A percentile compares a stretch with the other conserved stretches of the same genome.
phyloP scores from a whole-genome alignment of 1,140 invertebrate species.

The Popillia japonica region DNA sequence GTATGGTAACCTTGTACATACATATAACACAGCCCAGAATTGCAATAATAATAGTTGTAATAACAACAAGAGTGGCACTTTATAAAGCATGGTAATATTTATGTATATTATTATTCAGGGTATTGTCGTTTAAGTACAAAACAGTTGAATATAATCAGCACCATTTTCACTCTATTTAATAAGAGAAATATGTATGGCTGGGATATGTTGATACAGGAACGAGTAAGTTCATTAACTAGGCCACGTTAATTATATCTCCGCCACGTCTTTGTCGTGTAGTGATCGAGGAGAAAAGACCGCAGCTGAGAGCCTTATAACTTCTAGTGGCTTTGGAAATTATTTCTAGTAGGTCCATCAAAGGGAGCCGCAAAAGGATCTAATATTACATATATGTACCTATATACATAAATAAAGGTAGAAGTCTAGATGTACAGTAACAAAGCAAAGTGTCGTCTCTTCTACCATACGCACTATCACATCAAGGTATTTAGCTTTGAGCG shows the following conservation, averaged over 20 bases:
- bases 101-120: not conserved
- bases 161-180: not conserved
- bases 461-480: too few relatives aligned
- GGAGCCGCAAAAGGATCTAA: not conserved
- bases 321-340: slow-evolving; percentile 11
- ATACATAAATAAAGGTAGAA: not conserved
- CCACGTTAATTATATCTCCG: slow-evolving; percentile 12
- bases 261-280: not conserved
- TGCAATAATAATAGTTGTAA: too few relatives aligned
- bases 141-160: not conserved
- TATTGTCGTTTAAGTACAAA: not conserved
- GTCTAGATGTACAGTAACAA: not conserved
- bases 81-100: too few relatives aligned
- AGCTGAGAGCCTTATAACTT: not conserved
- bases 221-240: slow-evolving; percentile 4
- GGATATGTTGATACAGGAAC: not conserved
- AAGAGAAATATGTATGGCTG: not conserved
- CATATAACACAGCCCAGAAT: too few relatives aligned
- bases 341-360: not conserved
- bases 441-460: not conserved
- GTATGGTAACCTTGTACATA: too few relatives aligned
- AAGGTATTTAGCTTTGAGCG: too few relatives aligned
- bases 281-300: slow-evolving; percentile 28
- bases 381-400: not conserved
- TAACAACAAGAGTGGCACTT: too few relatives aligned